A percentile compares a stretch with the other conserved stretches of the same genome.
These are phyloP conservation scores for Meghimatium bilineatum DNA, from an alignment of 2,888 invertebrate species.

Conservation along the genomic window DNA sequence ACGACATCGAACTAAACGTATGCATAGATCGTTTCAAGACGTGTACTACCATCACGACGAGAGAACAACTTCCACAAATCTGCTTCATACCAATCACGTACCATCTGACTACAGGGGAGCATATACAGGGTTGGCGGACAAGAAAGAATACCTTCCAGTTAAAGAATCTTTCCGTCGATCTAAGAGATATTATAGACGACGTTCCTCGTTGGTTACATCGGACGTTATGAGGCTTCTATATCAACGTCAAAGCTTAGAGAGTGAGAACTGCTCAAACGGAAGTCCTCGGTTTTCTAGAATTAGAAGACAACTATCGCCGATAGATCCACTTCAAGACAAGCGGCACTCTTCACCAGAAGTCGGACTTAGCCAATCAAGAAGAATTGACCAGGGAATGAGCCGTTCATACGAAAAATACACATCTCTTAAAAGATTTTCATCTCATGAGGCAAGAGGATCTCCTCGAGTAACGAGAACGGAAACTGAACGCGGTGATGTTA, in stretches of 20 bases:
- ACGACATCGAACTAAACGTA: conserved; percentile 35
- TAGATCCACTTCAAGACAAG: conserved; percentile 53
- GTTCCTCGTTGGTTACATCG: conserved; percentile 63
- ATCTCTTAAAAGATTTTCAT: conserved; percentile 9
- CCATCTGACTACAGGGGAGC: conserved; percentile 33
- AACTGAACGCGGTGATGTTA: conserved; percentile 68
- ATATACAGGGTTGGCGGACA: conserved; percentile 50
- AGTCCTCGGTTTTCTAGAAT: conserved; percentile 46
- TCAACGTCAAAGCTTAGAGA: conserved; percentile 40
- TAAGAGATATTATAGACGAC: conserved; percentile 61
- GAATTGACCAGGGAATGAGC: conserved; percentile 50
- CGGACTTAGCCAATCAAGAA: conserved; percentile 47
- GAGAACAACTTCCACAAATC: conserved; percentile 5
- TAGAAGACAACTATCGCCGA: conserved; percentile 53
- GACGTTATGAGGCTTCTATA: conserved; percentile 46
- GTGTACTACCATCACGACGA: conserved; percentile 42
- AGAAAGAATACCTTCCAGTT: conserved; percentile 53
- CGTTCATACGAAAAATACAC: conserved; percentile 30
- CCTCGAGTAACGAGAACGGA: conserved; percentile 32
- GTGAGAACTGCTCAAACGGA: conserved; percentile 37
- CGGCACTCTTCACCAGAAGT: conserved; percentile 64
- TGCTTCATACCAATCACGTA: conserved; percentile 35
- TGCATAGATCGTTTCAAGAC: conserved; percentile 49
- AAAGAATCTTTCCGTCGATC: conserved; percentile 56
- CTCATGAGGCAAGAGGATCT: conserved; percentile 22